These are phyloP conservation scores for Lagria hirta DNA, from an alignment of 2,888 invertebrate species.

Conservation along the genomic window DNA sequence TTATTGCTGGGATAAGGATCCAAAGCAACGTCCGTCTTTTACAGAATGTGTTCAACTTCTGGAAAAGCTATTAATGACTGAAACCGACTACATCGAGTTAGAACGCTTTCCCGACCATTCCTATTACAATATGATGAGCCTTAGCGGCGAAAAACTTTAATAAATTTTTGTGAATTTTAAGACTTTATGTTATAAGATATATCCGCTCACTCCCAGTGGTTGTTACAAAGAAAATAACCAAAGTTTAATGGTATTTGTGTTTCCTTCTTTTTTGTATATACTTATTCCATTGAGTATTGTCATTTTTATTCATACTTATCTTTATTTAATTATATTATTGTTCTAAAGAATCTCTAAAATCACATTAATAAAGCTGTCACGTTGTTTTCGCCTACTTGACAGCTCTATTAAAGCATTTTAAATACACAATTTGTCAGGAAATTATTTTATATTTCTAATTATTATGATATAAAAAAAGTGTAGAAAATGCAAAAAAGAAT, in stretches of 20 bases:
- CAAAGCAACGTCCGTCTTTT: slow-evolving; percentile 82
- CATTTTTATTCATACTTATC: too few relatives aligned
- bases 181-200: slow-evolving; percentile 6
- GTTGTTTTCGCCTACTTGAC: too few relatives aligned
- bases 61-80: slow-evolving; percentile 81
- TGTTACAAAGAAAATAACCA: slow-evolving; percentile 24
- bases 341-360: too few relatives aligned
- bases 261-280: too few relatives aligned
- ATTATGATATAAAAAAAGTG: too few relatives aligned
- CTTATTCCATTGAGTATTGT: too few relatives aligned
- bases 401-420: too few relatives aligned
- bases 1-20: slow-evolving; percentile 90
- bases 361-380: too few relatives aligned
- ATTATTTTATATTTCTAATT: too few relatives aligned
- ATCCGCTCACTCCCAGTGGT: slow-evolving; percentile 23
- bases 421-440: too few relatives aligned
- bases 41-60: slow-evolving; percentile 77
- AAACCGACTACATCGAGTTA: slow-evolving; percentile 91
- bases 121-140: slow-evolving; percentile 82
- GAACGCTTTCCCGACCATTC: slow-evolving; percentile 92
- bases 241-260: slow-evolving; percentile 15
- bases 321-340: too few relatives aligned
- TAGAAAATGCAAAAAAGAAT: too few relatives aligned
- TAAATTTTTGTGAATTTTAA: slow-evolving; percentile 9
- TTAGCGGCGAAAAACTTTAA: slow-evolving; percentile 80